These are phyloP conservation scores for Glaucopsyche alexis DNA, from an alignment of 2,888 invertebrate species.

Conservation along the genomic window DNA sequence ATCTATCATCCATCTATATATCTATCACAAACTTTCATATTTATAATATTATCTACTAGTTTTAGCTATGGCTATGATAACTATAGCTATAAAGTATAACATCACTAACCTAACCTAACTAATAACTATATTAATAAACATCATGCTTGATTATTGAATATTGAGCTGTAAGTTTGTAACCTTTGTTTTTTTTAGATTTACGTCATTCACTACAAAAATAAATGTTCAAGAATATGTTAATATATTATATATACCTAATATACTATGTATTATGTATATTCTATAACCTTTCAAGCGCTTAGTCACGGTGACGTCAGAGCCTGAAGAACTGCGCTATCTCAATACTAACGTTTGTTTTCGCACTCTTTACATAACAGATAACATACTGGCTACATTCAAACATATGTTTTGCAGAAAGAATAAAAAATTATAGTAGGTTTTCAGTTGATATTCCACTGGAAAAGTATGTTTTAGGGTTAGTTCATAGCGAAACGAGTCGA, in stretches of 20 bases:
- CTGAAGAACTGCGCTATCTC: background rate
- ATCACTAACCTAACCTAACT: background rate
- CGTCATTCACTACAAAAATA: background rate
- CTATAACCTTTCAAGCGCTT: background rate
- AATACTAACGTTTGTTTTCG: background rate
- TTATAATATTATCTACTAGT: too few relatives aligned
- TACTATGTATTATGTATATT: background rate
- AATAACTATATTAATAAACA: background rate
- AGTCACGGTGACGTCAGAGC: slow-evolving; percentile 19
- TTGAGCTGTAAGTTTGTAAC: background rate
- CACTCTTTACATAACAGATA: background rate
- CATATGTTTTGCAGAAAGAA: background rate
- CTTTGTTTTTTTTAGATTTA: background rate
- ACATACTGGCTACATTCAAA: background rate
- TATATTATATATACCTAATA: background rate
- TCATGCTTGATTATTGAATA: background rate
- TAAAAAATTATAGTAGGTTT: background rate
- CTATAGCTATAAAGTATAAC: too few relatives aligned
- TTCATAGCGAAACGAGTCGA: too few relatives aligned
- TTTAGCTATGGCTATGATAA: too few relatives aligned
- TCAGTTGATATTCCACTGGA: background rate
- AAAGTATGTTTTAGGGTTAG: too few relatives aligned
- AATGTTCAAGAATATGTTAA: background rate
- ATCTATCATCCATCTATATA: too few relatives aligned
- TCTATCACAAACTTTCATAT: too few relatives aligned